Conservation (phyloP, 1,140 invertebrate genomes). For the Dreissena polymorpha region DNA sequence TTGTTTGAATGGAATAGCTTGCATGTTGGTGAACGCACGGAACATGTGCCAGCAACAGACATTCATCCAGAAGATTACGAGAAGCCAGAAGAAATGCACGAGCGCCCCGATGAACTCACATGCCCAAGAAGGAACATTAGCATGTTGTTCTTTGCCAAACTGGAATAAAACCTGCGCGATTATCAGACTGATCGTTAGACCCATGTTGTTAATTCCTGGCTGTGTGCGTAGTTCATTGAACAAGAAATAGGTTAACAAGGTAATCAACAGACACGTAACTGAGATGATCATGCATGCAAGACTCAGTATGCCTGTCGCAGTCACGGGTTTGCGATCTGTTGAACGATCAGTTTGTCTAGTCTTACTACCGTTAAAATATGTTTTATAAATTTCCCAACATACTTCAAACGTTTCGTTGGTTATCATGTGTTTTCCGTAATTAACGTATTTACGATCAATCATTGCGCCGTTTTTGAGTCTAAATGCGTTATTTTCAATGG, state of each 20-base stretch:
- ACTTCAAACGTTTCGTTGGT: background rate
- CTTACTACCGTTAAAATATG: background rate
- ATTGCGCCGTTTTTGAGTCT: background rate
- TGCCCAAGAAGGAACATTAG: background rate
- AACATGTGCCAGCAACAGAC: constrained; percentile 42
- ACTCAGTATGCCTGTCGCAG: constrained; percentile 59
- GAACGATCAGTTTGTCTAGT: background rate
- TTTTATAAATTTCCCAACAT: background rate
- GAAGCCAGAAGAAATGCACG: constrained; percentile 20
- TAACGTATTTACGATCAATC: background rate
- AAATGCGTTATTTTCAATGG: background rate
- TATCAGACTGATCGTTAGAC: background rate
- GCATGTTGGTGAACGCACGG: constrained; percentile 23
- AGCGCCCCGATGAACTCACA: constrained; percentile 8
- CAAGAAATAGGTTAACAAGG: constrained; percentile 75
- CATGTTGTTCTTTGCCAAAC: background rate
- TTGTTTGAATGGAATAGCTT: background rate
- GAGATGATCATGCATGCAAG: constrained; percentile 73
- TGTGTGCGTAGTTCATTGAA: constrained; percentile 71
- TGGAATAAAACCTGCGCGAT: constrained; percentile 20
- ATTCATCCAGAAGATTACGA: constrained; percentile 29
- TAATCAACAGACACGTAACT: constrained; percentile 74
- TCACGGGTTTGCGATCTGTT: background rate
- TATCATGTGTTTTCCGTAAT: background rate
- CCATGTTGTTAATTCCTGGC: constrained; percentile 19